A percentile compares a stretch with the other conserved stretches of the same genome.
These are phyloP conservation scores for Panopea generosa DNA, from an alignment of 2,888 invertebrate genomes.

Conservation along the genomic window DNA sequence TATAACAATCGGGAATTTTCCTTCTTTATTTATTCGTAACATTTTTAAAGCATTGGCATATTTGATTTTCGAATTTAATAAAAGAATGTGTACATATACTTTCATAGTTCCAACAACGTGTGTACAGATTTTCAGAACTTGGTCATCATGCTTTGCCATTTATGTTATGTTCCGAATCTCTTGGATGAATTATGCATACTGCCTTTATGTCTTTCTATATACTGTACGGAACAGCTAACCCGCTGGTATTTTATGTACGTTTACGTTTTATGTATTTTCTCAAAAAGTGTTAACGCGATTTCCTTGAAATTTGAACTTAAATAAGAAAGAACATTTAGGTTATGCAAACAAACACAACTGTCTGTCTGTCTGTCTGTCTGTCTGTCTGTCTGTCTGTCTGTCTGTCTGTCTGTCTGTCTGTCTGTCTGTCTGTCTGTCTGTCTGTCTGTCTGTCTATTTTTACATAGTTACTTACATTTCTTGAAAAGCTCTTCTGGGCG, in stretches of 20 bases:
- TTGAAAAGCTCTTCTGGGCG: slow-evolving; percentile 66
- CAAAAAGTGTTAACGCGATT: neutral
- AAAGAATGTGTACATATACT: too few relatives aligned
- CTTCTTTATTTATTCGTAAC: too few relatives aligned
- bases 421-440: neutral
- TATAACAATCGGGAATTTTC: too few relatives aligned
- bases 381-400: neutral
- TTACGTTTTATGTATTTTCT: too few relatives aligned
- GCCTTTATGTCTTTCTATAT: too few relatives aligned
- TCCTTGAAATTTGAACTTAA: neutral
- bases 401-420: too few relatives aligned
- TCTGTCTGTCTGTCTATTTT: neutral
- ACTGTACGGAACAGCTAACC: too few relatives aligned
- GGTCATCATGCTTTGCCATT: neutral
- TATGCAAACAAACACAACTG: neutral
- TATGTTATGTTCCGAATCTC: too few relatives aligned
- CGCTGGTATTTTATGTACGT: too few relatives aligned
- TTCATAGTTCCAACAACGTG: neutral
- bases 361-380: neutral
- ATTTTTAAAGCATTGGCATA: neutral
- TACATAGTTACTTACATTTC: slow-evolving; percentile 63
- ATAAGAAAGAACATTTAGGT: neutral
- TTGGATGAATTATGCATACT: too few relatives aligned
- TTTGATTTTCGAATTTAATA: too few relatives aligned
- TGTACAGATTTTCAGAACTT: neutral